These are phyloP conservation scores for Elaphurus davidianus DNA, from an alignment of 2,113 vertebrate species.

Conservation along the genomic window DNA sequence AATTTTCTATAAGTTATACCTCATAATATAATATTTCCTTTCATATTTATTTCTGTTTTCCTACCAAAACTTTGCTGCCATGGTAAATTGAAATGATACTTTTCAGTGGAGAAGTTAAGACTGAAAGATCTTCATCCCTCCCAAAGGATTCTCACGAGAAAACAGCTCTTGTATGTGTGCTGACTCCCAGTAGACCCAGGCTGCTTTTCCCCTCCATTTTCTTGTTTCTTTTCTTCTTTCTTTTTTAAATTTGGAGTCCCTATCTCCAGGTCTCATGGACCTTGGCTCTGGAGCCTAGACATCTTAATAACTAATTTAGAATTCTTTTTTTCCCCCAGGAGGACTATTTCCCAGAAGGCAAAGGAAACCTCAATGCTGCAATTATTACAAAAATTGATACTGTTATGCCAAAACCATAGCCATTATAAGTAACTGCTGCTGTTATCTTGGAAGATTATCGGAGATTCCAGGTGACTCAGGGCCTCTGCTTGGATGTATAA, in stretches of 20 bases:
- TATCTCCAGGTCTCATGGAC: neutral
- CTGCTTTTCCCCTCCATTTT: neutral
- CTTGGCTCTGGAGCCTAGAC: neutral
- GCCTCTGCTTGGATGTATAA: neutral
- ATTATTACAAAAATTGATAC: neutral
- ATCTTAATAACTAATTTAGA: neutral
- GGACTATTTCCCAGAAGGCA: neutral
- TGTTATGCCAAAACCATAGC: neutral
- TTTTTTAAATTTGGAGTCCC: neutral
- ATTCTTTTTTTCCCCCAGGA: neutral
- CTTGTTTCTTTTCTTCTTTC: neutral
- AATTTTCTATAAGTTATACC: neutral
- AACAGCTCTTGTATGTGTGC: neutral
- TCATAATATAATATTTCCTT: neutral
- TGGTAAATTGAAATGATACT: neutral
- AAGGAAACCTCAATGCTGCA: slow-evolving; percentile 8
- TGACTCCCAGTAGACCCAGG: neutral
- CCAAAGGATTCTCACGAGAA: neutral
- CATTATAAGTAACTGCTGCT: neutral
- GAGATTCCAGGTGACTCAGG: neutral
- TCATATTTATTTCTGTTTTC: neutral
- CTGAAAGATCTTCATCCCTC: neutral
- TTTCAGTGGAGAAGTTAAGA: neutral
- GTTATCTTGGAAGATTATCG: neutral
- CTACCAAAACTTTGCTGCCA: neutral